A percentile compares a stretch with the other conserved stretches of the same genome.
These are phyloP conservation scores for Nyctibius grandis DNA, from an alignment of 2,797 vertebrate genomes.

Conservation along the genomic window DNA sequence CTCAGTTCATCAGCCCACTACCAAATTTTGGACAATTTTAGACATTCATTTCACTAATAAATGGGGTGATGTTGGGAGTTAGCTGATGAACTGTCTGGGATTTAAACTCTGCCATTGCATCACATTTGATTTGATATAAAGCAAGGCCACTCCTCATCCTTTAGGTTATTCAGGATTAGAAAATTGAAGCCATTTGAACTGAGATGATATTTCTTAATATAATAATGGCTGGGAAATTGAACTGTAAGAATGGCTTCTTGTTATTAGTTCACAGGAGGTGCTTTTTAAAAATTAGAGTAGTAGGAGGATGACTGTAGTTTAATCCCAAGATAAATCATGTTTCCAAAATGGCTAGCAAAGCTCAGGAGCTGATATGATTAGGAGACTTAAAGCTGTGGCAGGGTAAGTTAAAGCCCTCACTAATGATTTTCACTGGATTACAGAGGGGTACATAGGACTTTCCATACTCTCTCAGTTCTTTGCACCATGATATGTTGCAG, in stretches of 20 bases:
- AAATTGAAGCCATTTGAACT: constrained; percentile 44
- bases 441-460: not conserved
- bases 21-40: not conserved
- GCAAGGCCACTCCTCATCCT: constrained; percentile 31
- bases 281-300: constrained; percentile 40
- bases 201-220: constrained; percentile 43
- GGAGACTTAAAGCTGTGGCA: not conserved
- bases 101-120: not conserved
- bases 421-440: not conserved
- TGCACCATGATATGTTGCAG: not conserved
- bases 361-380: not conserved
- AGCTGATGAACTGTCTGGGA: not conserved
- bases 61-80: not conserved
- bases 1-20: not conserved
- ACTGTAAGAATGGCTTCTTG: constrained; percentile 1
- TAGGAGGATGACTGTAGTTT: not conserved
- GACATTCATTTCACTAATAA: not conserved
- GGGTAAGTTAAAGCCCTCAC: not conserved
- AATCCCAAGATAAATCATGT: constrained; percentile 32
- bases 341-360: not conserved
- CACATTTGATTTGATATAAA: not conserved
- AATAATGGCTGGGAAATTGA: constrained; percentile 26
- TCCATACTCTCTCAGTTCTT: not conserved
- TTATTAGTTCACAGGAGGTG: constrained; percentile 2
- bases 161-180: constrained; percentile 20